Conservation (phyloP, 2,113 vertebrate genomes). For the Cyanistes caeruleus region DNA sequence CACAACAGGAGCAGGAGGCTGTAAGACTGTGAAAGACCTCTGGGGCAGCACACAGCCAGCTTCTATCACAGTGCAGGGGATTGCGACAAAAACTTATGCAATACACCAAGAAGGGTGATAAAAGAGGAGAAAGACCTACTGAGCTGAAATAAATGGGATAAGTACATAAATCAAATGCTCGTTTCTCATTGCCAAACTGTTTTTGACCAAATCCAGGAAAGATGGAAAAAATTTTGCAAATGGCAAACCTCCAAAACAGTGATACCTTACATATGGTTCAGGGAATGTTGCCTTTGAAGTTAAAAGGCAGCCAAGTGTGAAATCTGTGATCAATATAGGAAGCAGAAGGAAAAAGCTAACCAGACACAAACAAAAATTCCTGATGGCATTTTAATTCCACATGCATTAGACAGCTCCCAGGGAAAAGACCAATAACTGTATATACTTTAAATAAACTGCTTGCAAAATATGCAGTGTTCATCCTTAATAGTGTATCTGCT, state of each 20-base stretch:
- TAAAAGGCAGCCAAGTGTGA: constrained; percentile 16
- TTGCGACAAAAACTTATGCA: not conserved
- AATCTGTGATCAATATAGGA: constrained; percentile 29
- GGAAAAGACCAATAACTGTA: not conserved
- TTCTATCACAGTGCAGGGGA: fast-evolving
- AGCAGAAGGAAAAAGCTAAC: constrained; percentile 34
- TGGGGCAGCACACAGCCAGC: not conserved
- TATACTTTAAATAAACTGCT: not conserved
- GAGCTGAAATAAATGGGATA: not conserved
- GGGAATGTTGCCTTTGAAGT: constrained; percentile 22
- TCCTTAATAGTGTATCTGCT: not conserved
- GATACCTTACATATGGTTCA: constrained; percentile 6
- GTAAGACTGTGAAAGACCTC: not conserved
- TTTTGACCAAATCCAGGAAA: constrained; percentile 22
- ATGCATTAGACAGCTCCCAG: not conserved
- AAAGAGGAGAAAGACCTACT: not conserved
- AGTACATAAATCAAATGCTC: not conserved
- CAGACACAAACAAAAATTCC: not conserved
- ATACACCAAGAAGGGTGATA: not conserved
- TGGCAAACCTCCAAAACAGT: constrained; percentile 22
- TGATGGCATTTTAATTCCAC: not conserved
- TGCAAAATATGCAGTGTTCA: not conserved
- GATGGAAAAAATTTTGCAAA: constrained; percentile 27
- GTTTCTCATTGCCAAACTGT: not conserved
- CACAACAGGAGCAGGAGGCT: not conserved